A percentile compares a stretch with the other conserved stretches of the same genome.
Evolutionary conservation across 2,797 vertebrate genomes (phyloP).

Genomic region (Takifugu rubripes): DNA sequence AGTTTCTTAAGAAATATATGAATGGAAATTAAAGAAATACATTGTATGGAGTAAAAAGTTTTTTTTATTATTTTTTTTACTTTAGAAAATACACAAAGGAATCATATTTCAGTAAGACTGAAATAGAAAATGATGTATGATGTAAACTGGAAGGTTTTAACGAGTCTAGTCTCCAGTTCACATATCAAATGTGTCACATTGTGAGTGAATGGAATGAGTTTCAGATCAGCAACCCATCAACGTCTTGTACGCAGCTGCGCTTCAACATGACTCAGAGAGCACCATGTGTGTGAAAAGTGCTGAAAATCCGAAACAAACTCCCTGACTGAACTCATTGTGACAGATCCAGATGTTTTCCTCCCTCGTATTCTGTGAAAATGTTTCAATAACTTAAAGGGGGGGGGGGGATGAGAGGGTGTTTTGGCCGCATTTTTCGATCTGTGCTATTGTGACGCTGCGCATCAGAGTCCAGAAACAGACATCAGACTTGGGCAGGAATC

Average conservation of each 20-base stretch:
- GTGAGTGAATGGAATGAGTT: not conserved
- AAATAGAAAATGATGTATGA: too few relatives aligned
- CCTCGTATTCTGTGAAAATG: constrained; percentile 8
- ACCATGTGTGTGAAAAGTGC: constrained; percentile 9
- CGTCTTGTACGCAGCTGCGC: constrained; percentile 19
- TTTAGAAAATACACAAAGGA: too few relatives aligned
- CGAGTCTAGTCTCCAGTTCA: too few relatives aligned
- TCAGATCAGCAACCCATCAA: constrained; percentile 6
- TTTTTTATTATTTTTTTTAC: too few relatives aligned
- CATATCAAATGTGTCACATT: too few relatives aligned
- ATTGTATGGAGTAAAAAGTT: too few relatives aligned
- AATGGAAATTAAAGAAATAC: too few relatives aligned
- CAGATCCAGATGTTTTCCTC: not conserved
- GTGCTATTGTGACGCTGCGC: constrained; percentile 13
- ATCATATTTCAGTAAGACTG: too few relatives aligned
- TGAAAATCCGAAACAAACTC: constrained; percentile 18
- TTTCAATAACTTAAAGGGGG: constrained; percentile 4
- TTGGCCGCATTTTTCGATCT: constrained; percentile 7
- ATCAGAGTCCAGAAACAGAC: constrained; percentile 20
- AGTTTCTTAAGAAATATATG: too few relatives aligned
- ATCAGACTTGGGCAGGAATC: constrained; percentile 19
- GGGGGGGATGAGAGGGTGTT: constrained; percentile 1
- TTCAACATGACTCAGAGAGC: constrained; percentile 5
- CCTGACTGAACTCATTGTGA: constrained; percentile 9
- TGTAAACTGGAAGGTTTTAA: too few relatives aligned